Evolutionary conservation across 1,140 invertebrate genomes (phyloP).

Genomic region (Tetramorium alpestre): DNA sequence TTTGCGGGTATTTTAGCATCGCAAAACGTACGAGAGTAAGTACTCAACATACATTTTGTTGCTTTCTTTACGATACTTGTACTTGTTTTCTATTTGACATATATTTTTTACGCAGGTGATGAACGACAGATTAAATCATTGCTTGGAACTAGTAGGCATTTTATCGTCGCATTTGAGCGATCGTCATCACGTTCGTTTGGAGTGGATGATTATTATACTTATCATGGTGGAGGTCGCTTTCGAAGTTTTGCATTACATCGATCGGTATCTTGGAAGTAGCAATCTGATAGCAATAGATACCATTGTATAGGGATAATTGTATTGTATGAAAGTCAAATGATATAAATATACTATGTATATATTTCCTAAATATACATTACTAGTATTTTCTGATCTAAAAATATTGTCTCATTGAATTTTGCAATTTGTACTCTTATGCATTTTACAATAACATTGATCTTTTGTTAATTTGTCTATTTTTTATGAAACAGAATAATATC

Average conservation of each 20-base stretch:
- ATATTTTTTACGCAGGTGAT: conserved; percentile 89
- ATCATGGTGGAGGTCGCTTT: conserved; percentile 98
- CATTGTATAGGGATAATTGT: background rate
- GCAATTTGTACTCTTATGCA: background rate
- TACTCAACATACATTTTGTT: conserved; percentile 20
- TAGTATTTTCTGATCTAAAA: background rate
- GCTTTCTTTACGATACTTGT: background rate
- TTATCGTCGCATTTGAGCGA: conserved; percentile 95
- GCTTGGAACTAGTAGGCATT: conserved; percentile 95
- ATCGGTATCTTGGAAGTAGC: conserved; percentile 82
- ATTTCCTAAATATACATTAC: conserved; percentile 14
- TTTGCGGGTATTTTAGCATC: conserved; percentile 94
- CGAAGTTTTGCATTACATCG: conserved; percentile 93
- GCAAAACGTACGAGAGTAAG: conserved; percentile 92
- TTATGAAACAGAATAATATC: background rate
- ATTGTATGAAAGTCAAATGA: background rate
- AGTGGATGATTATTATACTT: conserved; percentile 98
- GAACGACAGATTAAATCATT: conserved; percentile 98
- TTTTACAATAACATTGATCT: background rate
- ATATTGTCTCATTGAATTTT: background rate
- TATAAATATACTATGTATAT: background rate
- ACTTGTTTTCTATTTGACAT: background rate
- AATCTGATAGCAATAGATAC: background rate
- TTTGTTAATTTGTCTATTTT: background rate
- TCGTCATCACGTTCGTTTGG: conserved; percentile 95